Evolutionary conservation across 2,888 invertebrate genomes (phyloP).

Genomic region (Ochropleura plecta): DNA sequence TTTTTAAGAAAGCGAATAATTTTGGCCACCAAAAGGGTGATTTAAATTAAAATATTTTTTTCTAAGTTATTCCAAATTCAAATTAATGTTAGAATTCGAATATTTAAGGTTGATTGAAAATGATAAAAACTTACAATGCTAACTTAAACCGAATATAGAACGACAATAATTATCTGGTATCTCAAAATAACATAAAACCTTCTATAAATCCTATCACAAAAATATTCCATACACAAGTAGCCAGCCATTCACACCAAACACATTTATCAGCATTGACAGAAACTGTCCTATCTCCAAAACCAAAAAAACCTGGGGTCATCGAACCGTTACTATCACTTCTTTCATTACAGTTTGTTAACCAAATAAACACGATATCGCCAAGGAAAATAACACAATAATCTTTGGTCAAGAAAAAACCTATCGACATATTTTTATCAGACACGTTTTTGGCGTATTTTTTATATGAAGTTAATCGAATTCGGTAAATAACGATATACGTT

Average conservation of each 20-base stretch:
- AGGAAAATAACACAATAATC: conserved; percentile 85
- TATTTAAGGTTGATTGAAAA: no score
- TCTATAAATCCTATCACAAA: conserved; percentile 28
- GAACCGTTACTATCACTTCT: conserved; percentile 83
- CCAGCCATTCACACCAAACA: conserved; percentile 57
- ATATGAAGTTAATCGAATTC: conserved; percentile 85
- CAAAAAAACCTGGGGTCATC: conserved; percentile 73
- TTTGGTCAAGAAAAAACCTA: conserved; percentile 77
- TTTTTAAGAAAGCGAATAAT: not conserved
- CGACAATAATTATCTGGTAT: not conserved
- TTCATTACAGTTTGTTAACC: conserved; percentile 84
- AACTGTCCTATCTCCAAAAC: conserved; percentile 53
- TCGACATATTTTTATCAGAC: conserved; percentile 80
- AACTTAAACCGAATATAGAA: no score
- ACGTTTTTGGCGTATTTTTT: conserved; percentile 84
- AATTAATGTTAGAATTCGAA: no score
- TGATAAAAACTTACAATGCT: no score
- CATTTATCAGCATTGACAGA: conserved; percentile 59
- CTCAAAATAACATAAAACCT: conserved; percentile 1
- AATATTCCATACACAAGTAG: conserved; percentile 54
- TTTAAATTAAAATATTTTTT: no score
- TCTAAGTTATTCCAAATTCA: no score
- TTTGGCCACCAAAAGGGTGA: not conserved
- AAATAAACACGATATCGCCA: conserved; percentile 85
- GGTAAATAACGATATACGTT: conserved; percentile 76